Percentiles rank a stretch among this genome's conserved stretches.
These are phyloP conservation scores for Euura lappo DNA, from an alignment of 1,140 invertebrate genomes.

Conservation along the genomic window DNA sequence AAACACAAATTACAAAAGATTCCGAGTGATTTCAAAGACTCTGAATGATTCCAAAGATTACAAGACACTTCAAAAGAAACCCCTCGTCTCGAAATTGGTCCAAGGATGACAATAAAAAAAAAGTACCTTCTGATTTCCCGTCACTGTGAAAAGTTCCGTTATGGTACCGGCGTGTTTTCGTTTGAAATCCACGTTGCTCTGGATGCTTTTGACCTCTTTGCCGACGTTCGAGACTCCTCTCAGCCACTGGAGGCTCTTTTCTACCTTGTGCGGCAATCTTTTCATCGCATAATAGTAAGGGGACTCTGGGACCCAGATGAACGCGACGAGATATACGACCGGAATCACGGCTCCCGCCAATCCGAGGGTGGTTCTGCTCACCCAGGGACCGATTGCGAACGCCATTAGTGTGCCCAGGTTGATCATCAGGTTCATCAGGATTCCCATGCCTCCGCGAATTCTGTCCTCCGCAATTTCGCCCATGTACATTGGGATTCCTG, in stretches of 20 bases:
- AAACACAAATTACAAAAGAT: too few relatives aligned
- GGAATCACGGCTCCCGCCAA: slow-evolving; percentile 61
- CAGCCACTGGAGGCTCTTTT: slow-evolving; percentile 63
- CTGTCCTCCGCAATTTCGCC: slow-evolving; percentile 68
- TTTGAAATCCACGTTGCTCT: slow-evolving; percentile 62
- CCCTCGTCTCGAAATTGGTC: neutral
- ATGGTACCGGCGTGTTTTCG: slow-evolving; percentile 61
- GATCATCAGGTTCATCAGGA: slow-evolving; percentile 64
- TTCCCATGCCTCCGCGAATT: slow-evolving; percentile 68
- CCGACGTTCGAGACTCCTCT: slow-evolving; percentile 64
- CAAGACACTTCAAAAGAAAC: neutral
- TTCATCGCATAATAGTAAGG: slow-evolving; percentile 71
- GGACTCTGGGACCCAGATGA: slow-evolving; percentile 74
- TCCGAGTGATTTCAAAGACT: too few relatives aligned
- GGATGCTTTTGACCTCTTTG: slow-evolving; percentile 67
- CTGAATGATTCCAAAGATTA: too few relatives aligned
- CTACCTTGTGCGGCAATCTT: slow-evolving; percentile 63
- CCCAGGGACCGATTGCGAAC: slow-evolving; percentile 67
- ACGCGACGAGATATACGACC: slow-evolving; percentile 64
- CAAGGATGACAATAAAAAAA: slow-evolving; percentile 15
- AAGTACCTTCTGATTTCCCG: slow-evolving; percentile 62
- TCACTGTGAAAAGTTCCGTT: slow-evolving; percentile 62
- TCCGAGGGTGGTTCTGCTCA: slow-evolving; percentile 62
- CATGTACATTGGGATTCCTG: slow-evolving; percentile 67
- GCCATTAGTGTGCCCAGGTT: slow-evolving; percentile 69